These are phyloP conservation scores for Megaptera novaeangliae DNA, from an alignment of 2,113 vertebrate genomes.

Conservation along the genomic window DNA sequence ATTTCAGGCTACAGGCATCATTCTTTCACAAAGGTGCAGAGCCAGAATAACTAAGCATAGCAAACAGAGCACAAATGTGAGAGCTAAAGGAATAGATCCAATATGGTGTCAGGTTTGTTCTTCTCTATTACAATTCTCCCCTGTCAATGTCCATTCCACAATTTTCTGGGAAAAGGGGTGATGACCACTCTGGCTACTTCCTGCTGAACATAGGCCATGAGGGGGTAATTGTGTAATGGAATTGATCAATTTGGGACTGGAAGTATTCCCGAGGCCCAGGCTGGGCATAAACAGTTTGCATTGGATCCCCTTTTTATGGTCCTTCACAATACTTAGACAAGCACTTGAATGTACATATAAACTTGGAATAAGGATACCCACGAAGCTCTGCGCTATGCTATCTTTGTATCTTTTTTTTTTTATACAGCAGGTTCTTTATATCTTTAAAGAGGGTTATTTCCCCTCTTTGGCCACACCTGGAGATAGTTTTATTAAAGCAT, in stretches of 20 bases:
- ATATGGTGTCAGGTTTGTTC: neutral
- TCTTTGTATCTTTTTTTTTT: neutral
- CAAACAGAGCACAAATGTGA: neutral
- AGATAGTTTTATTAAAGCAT: neutral
- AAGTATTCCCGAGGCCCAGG: neutral
- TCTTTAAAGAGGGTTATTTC: neutral
- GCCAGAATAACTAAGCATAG: neutral
- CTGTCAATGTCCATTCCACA: neutral
- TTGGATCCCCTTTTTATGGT: neutral
- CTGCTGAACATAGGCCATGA: neutral
- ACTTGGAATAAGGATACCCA: neutral
- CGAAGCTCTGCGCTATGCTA: neutral
- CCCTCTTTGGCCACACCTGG: neutral
- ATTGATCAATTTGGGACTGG: neutral
- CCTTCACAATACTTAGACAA: neutral
- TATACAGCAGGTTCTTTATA: neutral
- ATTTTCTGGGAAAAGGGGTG: neutral
- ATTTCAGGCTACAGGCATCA: neutral
- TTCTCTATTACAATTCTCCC: neutral
- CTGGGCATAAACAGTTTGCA: neutral
- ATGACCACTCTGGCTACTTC: neutral
- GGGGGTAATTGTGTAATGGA: accelerated
- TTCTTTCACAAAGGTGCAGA: neutral
- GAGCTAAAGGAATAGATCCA: neutral
- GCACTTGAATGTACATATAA: neutral